phyloP scores from a whole-genome alignment of 2,797 vertebrate species.

The Acanthurus lineatus region DNA sequence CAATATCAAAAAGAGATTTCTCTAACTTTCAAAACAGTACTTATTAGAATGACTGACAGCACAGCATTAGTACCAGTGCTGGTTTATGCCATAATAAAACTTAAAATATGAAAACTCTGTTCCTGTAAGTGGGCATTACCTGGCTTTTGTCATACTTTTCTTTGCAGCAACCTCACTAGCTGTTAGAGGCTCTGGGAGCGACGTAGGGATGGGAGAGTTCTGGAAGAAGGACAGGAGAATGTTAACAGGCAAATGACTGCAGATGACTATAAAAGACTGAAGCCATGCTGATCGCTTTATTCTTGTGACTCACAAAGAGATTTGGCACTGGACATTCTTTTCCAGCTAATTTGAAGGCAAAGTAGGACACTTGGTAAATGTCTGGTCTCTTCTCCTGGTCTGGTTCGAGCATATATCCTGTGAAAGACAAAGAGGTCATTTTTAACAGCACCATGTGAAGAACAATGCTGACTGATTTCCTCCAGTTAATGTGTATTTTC shows the following conservation, averaged over 20 bases:
- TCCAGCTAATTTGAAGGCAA: constrained; percentile 95
- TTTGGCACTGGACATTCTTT: constrained; percentile 96
- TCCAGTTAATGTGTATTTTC: constrained; percentile 5
- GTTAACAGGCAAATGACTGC: background rate
- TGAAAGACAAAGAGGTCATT: background rate
- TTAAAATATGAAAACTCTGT: background rate
- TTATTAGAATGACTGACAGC: no score
- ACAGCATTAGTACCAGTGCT: background rate
- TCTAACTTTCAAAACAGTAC: no score
- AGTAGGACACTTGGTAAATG: constrained; percentile 97
- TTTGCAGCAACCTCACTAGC: constrained; percentile 95
- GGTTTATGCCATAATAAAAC: background rate
- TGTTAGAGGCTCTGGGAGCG: constrained; percentile 96
- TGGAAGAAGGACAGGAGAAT: constrained; percentile 69
- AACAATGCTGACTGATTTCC: background rate
- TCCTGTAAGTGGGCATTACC: constrained; percentile 80
- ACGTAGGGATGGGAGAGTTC: constrained; percentile 92
- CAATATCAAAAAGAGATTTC: no score
- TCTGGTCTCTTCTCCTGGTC: constrained; percentile 95
- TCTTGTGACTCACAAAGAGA: constrained; percentile 90
- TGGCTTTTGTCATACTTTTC: constrained; percentile 98
- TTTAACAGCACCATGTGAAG: background rate
- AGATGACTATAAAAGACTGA: background rate
- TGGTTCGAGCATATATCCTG: constrained; percentile 98
- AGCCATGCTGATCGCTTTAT: fast-evolving